A percentile compares a stretch with the other conserved stretches of the same genome.
Evolutionary conservation across 1,140 invertebrate genomes (phyloP).

Genomic region (Carposina sasakii): DNA sequence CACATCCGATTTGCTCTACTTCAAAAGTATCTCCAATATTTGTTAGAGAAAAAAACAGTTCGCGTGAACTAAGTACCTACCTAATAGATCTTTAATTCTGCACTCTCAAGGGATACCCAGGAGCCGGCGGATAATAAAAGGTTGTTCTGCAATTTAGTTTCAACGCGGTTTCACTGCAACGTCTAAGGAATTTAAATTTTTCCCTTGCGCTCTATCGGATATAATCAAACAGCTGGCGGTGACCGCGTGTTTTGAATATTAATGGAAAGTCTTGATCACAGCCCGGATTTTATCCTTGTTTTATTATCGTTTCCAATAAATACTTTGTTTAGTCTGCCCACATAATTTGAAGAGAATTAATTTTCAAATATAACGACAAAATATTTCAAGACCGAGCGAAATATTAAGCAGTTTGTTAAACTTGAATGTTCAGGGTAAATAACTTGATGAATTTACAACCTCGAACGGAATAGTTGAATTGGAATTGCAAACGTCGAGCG

Average conservation of each 20-base stretch:
- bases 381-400: too few species aligned
- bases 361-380: too few species aligned
- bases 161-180: constrained; percentile 25
- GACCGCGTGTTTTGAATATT: constrained; percentile 39
- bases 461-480: constrained; percentile 13
- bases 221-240: constrained; percentile 41
- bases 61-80: background rate
- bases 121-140: constrained; percentile 26
- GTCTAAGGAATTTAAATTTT: constrained; percentile 43
- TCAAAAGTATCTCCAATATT: too few species aligned
- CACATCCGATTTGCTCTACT: too few species aligned
- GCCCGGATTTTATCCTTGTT: constrained; percentile 9
- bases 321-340: too few species aligned
- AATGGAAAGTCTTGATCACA: constrained; percentile 25
- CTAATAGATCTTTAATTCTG: background rate
- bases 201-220: constrained; percentile 30
- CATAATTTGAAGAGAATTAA: too few species aligned
- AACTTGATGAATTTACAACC: too few species aligned
- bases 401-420: too few species aligned
- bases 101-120: background rate
- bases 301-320: background rate
- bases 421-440: too few species aligned
- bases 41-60: background rate
- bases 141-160: constrained; percentile 28
- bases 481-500: constrained; percentile 16